Evolutionary conservation across 2,888 invertebrate genomes (phyloP), one percentile per base, ranked within the genome.

Genomic region (Anorthoa munda): DNA sequence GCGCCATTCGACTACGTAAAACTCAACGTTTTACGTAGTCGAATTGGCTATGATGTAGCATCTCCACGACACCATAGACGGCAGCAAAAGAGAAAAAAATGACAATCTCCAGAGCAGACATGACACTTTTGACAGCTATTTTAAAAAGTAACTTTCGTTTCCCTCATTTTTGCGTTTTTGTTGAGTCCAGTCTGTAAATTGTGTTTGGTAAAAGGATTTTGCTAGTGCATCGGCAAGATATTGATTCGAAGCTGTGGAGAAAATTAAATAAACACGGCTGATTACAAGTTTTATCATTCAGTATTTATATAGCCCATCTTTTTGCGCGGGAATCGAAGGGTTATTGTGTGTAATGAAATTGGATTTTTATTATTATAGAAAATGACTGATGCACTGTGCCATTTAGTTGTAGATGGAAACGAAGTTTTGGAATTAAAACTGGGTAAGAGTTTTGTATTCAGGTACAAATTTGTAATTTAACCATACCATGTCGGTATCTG

Each of bases 391-490:
- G 93, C 94, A 11, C 86, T 96, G 87, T 94, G 94, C 87, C 95
- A 96, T 92, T 94, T 96, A 83, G 96, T 96, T 75, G 96, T 96
- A 55, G 96, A 97, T 89, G 97, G 97, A 63, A 97, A 97, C 88
- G 96, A 97, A 72, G 97, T 96, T 31, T 91, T 97, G 79, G 96
- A 97, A 87, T 93, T 97, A 39, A 97, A 97, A 90, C 91, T 97
- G 80, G 95, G 97, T 97, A 92, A 89, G 90, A 64, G 2, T 48
- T 18, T 53, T 21, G 11, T 60, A 50, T 53, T 48, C 2, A 21
- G 23, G 17, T 13, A n/a, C 1, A 48, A 48, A 23, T 60, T 48
- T 13, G 11, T 21, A 51, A 45, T 48, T 53, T 9, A 12, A 53
- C 13, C 12, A 23, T n/a, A 18, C 21, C 17, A 12, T 39, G 13